Conservation (phyloP, 2,888 invertebrate genomes). For the Cremastinae sp. region DNA sequence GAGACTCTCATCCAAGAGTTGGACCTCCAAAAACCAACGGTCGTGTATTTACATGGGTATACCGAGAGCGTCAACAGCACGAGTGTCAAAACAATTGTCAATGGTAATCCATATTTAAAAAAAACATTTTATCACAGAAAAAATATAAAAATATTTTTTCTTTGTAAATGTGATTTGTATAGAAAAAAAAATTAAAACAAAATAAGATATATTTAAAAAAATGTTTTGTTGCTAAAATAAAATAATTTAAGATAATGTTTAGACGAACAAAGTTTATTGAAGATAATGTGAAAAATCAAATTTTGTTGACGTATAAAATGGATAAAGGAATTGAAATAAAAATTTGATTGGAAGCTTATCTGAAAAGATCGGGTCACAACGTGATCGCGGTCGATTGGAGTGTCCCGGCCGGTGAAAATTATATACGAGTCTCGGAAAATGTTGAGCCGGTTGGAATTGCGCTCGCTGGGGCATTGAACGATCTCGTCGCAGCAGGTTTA, state of each 20-base stretch:
- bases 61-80: conserved; percentile 77
- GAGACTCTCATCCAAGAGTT: conserved; percentile 53
- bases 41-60: conserved; percentile 81
- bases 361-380: conserved; percentile 78
- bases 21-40: conserved; percentile 68
- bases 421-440: conserved; percentile 70
- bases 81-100: conserved; percentile 76
- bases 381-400: conserved; percentile 81
- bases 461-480: conserved; percentile 65
- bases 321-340: too few relatives aligned
- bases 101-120: conserved; percentile 64
- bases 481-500: conserved; percentile 65
- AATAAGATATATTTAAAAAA: too few relatives aligned
- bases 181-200: too few relatives aligned
- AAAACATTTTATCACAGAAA: not conserved
- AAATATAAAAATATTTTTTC: not conserved
- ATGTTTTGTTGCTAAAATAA: too few relatives aligned
- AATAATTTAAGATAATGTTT: too few relatives aligned
- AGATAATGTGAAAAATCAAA: too few relatives aligned
- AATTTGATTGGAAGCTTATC: too few relatives aligned
- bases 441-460: conserved; percentile 62
- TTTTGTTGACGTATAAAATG: too few relatives aligned
- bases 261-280: too few relatives aligned
- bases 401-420: conserved; percentile 79
- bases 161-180: not conserved